These are phyloP conservation scores for Sander lucioperca DNA, from an alignment of 2,113 vertebrate species.

Conservation along the genomic window DNA sequence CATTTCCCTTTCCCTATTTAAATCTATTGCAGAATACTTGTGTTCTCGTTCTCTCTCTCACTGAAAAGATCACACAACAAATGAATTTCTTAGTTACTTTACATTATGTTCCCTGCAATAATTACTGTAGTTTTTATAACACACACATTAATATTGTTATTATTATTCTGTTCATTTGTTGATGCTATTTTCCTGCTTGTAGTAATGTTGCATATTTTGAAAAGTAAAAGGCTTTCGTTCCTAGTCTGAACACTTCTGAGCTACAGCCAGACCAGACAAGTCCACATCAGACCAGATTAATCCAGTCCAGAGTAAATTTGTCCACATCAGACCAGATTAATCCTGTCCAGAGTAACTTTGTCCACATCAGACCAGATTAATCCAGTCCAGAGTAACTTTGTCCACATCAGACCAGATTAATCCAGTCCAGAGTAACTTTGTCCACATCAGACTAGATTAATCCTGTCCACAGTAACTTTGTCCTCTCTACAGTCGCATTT, in stretches of 20 bases:
- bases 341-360: neutral
- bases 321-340: constrained; percentile 1
- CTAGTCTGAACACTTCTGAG: constrained; percentile 46
- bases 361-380: neutral
- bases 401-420: neutral
- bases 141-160: constrained; percentile 64
- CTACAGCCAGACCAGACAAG: constrained; percentile 46
- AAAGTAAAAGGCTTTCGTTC: constrained; percentile 78
- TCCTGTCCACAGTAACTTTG: neutral
- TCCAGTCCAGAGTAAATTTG: neutral
- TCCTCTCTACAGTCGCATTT: neutral
- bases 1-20: constrained; percentile 7
- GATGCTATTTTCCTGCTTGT: constrained; percentile 78
- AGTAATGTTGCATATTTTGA: constrained; percentile 84
- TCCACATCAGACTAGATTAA: too few relatives aligned
- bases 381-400: neutral
- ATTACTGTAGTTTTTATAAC: constrained; percentile 48
- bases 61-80: constrained; percentile 57
- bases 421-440: too few relatives aligned
- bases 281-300: constrained; percentile 2
- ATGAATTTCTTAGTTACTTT: constrained; percentile 59
- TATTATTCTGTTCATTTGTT: constrained; percentile 61
- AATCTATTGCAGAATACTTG: constrained; percentile 68
- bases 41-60: constrained; percentile 20
- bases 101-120: constrained; percentile 74